Base-by-base conservation (phyloP, 2,113 vertebrate species). In the Mungos mungo region DNA sequence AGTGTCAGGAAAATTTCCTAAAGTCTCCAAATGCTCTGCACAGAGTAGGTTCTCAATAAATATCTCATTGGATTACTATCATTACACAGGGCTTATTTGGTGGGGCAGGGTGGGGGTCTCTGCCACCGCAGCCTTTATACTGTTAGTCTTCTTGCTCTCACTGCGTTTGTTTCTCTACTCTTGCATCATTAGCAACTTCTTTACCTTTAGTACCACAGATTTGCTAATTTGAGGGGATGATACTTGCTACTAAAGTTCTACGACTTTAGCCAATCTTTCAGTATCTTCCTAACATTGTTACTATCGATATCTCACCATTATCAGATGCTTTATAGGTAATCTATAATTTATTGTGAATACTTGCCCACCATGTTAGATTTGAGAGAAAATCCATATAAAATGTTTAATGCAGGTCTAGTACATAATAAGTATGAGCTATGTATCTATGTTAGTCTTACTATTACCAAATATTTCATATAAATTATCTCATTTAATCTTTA, bases 401-500 rank as follows among this genome's bases (percentile, higher is more conserved):
- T 4, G 5, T 50, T 50, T 68, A 93, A 29, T 29, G 9, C 4
- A 35, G 38, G n/a, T 29, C 69, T 60, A 27, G 23, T 19, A 47
- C 6, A 82, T 10, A n/a, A 15, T 77, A 91, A 76, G 3, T 29
- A 38, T 16, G 63, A 95, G 72, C 29, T 76, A 76, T 45, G 71
- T 74, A 41, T 27, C 23, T 41, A 74, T 76, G 38, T 41, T 87
- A 90, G 50, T 66, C 41, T 65, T 65, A 45, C 12, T 60, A 38
- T 52, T 81, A 38, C 41, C 38, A 90, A 72, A 83, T 88, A 89
- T 87, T 77, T 88, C 83, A 88, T 57, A 45, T 85, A 60, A 95
- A 84, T 91, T 69, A 81, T 90, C 33, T 83, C n/a, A 95, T 33
- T 79, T 72, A 72, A 63, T 57, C 54, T 90, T 79, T 65, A 86